phyloP scores from a whole-genome alignment of 2,888 invertebrate genomes.

The Nomada ferruginata region DNA sequence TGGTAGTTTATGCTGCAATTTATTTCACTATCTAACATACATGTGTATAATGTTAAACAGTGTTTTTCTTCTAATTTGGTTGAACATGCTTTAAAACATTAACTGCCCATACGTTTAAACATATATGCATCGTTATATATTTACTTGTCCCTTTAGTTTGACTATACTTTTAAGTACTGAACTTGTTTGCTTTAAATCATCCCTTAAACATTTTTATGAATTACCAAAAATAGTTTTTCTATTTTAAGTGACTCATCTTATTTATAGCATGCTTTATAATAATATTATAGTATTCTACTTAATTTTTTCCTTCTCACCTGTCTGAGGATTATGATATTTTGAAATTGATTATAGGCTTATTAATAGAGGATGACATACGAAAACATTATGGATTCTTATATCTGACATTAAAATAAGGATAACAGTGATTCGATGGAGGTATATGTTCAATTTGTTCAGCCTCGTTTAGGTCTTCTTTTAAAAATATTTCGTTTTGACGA shows the following conservation, averaged over 20 bases:
- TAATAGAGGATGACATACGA: conserved; percentile 6
- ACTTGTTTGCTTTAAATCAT: not conserved
- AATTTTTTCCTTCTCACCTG: not conserved
- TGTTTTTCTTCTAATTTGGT: not conserved
- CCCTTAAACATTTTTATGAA: conserved; percentile 29
- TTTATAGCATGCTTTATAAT: conserved; percentile 25
- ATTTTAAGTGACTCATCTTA: conserved; percentile 20
- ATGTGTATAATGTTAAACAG: not conserved
- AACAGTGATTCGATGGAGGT: not conserved
- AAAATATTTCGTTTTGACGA: conserved; percentile 21
- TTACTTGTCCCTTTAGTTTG: conserved; percentile 1
- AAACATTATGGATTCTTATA: conserved; percentile 15
- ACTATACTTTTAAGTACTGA: not conserved
- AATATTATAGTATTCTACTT: conserved; percentile 19
- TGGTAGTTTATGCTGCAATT: not conserved
- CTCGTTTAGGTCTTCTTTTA: conserved; percentile 17
- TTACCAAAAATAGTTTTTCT: conserved; percentile 31
- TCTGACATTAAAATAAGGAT: not conserved
- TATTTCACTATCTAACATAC: not conserved
- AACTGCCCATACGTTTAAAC: not conserved
- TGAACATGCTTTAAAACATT: not conserved
- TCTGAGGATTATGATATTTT: not conserved
- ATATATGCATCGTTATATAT: conserved; percentile 3
- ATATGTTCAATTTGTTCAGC: conserved; percentile 14
- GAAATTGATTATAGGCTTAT: conserved; percentile 1